phyloP scores from a whole-genome alignment of 2,797 vertebrate species.

The Muraenolepis orangiensis region DNA sequence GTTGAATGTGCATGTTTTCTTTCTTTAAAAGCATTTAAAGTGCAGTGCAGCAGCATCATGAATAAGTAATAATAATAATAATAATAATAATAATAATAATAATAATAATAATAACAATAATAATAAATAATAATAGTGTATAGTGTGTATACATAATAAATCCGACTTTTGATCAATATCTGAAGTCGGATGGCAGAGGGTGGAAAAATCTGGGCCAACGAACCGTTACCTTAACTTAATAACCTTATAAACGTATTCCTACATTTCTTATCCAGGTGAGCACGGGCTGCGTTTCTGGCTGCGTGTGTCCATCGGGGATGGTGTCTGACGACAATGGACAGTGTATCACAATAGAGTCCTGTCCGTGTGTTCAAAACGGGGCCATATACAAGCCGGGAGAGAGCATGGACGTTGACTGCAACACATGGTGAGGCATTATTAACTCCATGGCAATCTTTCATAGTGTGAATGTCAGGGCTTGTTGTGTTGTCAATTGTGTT shows the following conservation, averaged over 20 bases:
- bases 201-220: too few relatives aligned
- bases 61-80: too few relatives aligned
- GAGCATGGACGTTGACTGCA: slow-evolving; percentile 75
- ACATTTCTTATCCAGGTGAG: slow-evolving; percentile 60
- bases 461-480: neutral
- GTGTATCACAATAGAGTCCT: slow-evolving; percentile 75
- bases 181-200: neutral
- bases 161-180: neutral
- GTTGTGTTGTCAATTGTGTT: neutral
- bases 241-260: too few relatives aligned
- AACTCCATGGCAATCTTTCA: neutral
- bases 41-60: too few relatives aligned
- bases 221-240: too few relatives aligned
- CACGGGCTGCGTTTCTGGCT: slow-evolving; percentile 79
- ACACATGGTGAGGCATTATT: slow-evolving; percentile 67
- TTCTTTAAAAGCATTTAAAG: too few relatives aligned
- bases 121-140: too few relatives aligned
- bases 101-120: too few relatives aligned
- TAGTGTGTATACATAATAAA: too few relatives aligned
- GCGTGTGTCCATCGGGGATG: slow-evolving; percentile 74
- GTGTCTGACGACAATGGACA: slow-evolving; percentile 71
- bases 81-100: too few relatives aligned
- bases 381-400: slow-evolving; percentile 69
- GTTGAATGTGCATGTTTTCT: too few relatives aligned
- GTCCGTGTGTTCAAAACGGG: slow-evolving; percentile 65